A percentile compares a stretch with the other conserved stretches of the same genome.
Evolutionary conservation across 2,888 invertebrate species (phyloP).

Genomic region (Erebia palarica): DNA sequence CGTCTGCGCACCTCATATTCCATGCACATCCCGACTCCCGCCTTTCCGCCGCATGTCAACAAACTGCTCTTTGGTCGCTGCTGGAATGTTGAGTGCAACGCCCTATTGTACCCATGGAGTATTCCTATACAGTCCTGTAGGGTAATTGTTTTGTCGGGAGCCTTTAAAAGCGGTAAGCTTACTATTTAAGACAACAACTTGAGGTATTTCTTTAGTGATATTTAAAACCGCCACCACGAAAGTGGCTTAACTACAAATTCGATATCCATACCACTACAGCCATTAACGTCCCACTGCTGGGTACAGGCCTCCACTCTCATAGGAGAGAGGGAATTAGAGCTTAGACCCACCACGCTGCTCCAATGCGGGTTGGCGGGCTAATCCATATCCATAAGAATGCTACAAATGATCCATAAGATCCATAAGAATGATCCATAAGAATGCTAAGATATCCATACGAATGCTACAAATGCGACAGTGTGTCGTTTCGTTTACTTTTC

Average conservation of each 20-base stretch:
- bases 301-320: no score
- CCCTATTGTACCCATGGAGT: slow-evolving; percentile 18
- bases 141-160: slow-evolving; percentile 22
- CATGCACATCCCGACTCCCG: slow-evolving; percentile 61
- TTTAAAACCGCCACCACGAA: not conserved
- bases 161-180: slow-evolving; percentile 11
- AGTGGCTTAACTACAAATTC: not conserved
- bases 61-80: slow-evolving; percentile 39
- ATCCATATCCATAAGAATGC: no score
- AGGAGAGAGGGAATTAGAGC: no score
- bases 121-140: slow-evolving; percentile 24
- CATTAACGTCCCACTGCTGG: no score
- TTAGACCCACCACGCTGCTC: no score
- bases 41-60: slow-evolving; percentile 59
- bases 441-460: no score
- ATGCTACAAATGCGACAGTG: no score
- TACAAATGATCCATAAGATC: no score
- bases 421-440: no score
- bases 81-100: slow-evolving; percentile 45
- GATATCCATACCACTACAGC: no score
- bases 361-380: no score
- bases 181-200: slow-evolving; percentile 17
- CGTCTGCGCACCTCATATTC: slow-evolving; percentile 69
- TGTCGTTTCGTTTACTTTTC: no score
- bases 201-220: not conserved